These are phyloP conservation scores for Heliothis subflexa DNA, from an alignment of 1,140 invertebrate species.

Conservation along the genomic window DNA sequence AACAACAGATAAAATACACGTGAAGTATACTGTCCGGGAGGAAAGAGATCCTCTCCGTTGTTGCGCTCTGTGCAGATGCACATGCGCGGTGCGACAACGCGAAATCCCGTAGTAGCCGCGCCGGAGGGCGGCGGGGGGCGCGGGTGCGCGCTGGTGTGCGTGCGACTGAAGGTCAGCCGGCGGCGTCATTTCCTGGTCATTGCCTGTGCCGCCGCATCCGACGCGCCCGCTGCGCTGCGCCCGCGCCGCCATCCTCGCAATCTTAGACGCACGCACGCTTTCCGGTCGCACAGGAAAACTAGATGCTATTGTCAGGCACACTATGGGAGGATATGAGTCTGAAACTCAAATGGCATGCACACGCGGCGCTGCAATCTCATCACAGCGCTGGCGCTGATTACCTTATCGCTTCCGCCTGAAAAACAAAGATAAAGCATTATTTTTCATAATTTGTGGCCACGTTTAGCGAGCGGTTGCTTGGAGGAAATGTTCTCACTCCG, in stretches of 20 bases:
- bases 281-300: constrained; percentile 78
- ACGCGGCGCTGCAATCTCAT: constrained; percentile 31
- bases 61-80: neutral
- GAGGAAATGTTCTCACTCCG: constrained; percentile 66
- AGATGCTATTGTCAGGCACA: constrained; percentile 63
- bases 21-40: constrained; percentile 15
- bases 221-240: constrained; percentile 35
- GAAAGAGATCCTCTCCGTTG: constrained; percentile 18
- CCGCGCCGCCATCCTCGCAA: constrained; percentile 50
- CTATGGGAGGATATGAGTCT: constrained; percentile 68
- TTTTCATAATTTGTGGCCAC: constrained; percentile 54
- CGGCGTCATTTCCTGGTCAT: constrained; percentile 87
- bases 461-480: constrained; percentile 59
- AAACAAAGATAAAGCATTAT: constrained; percentile 58
- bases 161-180: constrained; percentile 79
- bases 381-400: constrained; percentile 45
- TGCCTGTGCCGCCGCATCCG: constrained; percentile 66
- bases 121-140: constrained; percentile 60
- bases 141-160: constrained; percentile 60
- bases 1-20: constrained; percentile 26
- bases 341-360: constrained; percentile 69
- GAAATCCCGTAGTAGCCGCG: constrained; percentile 36
- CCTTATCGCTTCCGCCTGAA: constrained; percentile 69
- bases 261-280: constrained; percentile 73
- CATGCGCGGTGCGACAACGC: constrained; percentile 9